Conservation (phyloP, 2,888 invertebrate genomes). For the Thecophora atra region DNA sequence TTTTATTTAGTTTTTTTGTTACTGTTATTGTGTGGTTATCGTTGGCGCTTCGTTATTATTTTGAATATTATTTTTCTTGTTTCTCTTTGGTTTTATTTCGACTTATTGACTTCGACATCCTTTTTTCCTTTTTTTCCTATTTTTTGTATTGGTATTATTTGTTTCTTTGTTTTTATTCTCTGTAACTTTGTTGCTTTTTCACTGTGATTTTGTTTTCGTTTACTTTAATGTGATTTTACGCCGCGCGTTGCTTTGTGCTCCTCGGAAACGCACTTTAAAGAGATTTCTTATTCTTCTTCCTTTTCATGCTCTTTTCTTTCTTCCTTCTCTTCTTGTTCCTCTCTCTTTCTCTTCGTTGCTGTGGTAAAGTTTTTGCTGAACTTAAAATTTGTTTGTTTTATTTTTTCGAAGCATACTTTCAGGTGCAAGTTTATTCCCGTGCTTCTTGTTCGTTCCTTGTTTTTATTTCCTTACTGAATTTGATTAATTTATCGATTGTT, state of each 20-base stretch:
- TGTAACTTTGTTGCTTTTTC: not conserved
- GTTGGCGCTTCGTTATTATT: not conserved
- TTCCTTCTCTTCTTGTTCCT: conserved; percentile 15
- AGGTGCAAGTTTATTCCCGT: not conserved
- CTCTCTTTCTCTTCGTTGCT: conserved; percentile 7
- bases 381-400: conserved; percentile 42
- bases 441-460: not conserved
- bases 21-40: not conserved
- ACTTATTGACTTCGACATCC: not conserved
- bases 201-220: not conserved
- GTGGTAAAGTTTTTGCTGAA: not conserved
- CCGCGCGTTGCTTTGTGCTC: not conserved
- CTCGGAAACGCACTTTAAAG: conserved; percentile 19
- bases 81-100: too few species aligned
- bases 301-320: conserved; percentile 34
- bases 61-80: not conserved
- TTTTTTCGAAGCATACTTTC: not conserved
- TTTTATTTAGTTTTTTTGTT: too few species aligned
- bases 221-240: too few species aligned
- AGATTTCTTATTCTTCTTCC: conserved; percentile 25
- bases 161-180: not conserved
- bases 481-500: conserved; percentile 63
- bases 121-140: not conserved
- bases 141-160: not conserved
- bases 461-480: conserved; percentile 49